Evolutionary conservation across 2,113 vertebrate genomes (phyloP), one percentile per base, ranked within the genome.

Genomic region (Proteles cristata): DNA sequence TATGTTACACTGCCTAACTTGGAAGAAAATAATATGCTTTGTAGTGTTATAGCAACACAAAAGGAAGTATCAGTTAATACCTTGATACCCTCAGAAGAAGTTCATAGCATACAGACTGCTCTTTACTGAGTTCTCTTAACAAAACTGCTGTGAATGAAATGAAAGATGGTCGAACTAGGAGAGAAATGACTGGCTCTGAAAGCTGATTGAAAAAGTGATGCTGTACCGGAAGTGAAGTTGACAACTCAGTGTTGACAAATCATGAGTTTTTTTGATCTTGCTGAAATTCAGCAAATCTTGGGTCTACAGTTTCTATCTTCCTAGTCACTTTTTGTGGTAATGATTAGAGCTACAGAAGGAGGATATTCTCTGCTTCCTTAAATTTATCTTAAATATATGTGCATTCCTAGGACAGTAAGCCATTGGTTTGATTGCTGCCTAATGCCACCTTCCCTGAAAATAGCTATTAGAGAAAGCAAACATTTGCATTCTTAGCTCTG

Each of bases 241-340:
- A 93, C 4, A 95, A 58, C n/a, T 77, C 5, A 79, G 9, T 76
- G n/a, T 68, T 93, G 74, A 50, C 5, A 85, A 76, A 43, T 81
- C 31, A 63, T 63, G 23, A 91, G 35, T 68, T 17, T 48, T 74
- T 93, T 88, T 87, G 3, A 71, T 96, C 61, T 97, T 83, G 50
- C 16, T 77, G 91, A 66, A 88, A 73, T 96, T 50, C 58, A 82
- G 25, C 77, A 88, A 26, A 84, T 66, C 63, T 84, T 92, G 35
- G 17, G 63, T 66, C 76, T 88, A 43, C 7, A 71, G 6, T 71
- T 96, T 79, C 2, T 9, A 92, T 58, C 9, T 14, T 12, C 3
- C 19, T 33, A 50, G 19, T 84, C 39, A 77, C n/a, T 84, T 79
- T 76, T 93, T 58, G 26, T 81, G 73, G 16, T 71, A 35, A 11